Evolutionary conservation across 37 sponge, comb jelly and placozoan species (phyloP), one percentile per base, ranked within the genome.

Genomic region (Spongilla lacustris): DNA sequence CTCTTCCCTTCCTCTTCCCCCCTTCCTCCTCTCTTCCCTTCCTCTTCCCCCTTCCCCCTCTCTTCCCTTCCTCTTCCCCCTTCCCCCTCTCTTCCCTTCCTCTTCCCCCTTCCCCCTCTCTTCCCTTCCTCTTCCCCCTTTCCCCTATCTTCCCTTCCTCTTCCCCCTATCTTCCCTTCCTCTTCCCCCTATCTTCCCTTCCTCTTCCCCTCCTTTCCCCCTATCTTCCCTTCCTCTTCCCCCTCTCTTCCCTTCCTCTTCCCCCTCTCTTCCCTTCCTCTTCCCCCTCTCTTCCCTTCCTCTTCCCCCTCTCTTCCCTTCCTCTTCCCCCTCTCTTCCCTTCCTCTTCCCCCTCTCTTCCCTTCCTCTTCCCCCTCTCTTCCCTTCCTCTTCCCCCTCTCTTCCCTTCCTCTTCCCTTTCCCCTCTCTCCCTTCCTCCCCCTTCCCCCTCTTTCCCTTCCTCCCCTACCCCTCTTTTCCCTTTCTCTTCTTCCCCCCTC

Each of bases 211-310:
- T 3, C 19, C 41, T 2, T 36, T 41, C 21, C 77, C 4, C 36
- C 46, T 46, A n/a, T n/a, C 68, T 66, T 30, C 34, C 33, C 69
- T 66, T 19, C 26, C 31, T 66, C 31, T n/a, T 21, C 23, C 69
- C 8, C 31, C 26, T 31, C 26, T 33, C 33, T 66, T 25, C 29
- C 81, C 8, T 66, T 66, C 21, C 35, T 66, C 23, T 33, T 66
- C 5, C 32, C 29, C n/a, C 30, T 49, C 81, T 17, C 29, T 6
- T 8, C 33, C 4, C 81, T 49, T 25, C 6, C 81, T 30, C 68
- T 66, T 4, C n/a, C 68, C n/a, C 68, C 26, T 25, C 81, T 66
- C 81, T 29, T 4, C 50, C 81, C n/a, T 27, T 66, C 81, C 26
- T 34, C 6, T 67, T 29, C 68, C 6, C 68, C 68, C 81, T 49